These are phyloP conservation scores for Scaptomyza cyrtandrae DNA, from an alignment of 2,888 invertebrate species.

Conservation along the genomic window DNA sequence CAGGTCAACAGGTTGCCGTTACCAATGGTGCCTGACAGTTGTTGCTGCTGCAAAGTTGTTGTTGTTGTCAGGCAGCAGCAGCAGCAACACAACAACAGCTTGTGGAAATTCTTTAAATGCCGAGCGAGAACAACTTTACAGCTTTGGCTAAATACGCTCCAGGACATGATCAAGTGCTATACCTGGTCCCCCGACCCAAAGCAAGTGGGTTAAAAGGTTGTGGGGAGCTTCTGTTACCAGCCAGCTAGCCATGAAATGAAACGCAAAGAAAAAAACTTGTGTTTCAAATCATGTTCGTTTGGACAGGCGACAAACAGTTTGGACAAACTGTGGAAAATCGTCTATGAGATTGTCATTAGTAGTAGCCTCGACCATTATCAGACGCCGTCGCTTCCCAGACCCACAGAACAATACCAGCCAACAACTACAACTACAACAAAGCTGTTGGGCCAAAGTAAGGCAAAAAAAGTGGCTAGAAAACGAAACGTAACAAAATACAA, in stretches of 20 bases:
- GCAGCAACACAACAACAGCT: conserved; percentile 63
- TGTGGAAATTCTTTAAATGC: conserved; percentile 82
- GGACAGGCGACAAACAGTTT: conserved; percentile 84
- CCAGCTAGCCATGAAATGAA: background rate
- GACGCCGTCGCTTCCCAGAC: conserved; percentile 49
- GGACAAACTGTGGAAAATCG: conserved; percentile 82
- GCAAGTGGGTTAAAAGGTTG: conserved; percentile 61
- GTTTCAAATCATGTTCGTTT: conserved; percentile 82
- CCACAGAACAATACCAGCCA: conserved; percentile 51
- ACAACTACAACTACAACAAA: conserved; percentile 1
- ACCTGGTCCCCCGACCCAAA: background rate
- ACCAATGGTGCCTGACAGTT: conserved; percentile 43
- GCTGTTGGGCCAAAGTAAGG: conserved; percentile 40
- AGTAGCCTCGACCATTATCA: conserved; percentile 61
- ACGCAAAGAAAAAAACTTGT: conserved; percentile 66
- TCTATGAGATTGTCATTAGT: conserved; percentile 79
- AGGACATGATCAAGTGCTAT: conserved; percentile 60
- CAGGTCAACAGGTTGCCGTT: conserved; percentile 78
- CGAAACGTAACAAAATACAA: conserved; percentile 79
- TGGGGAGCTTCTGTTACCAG: conserved; percentile 59
- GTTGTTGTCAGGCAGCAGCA: conserved; percentile 63
- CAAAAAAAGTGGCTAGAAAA: conserved; percentile 58
- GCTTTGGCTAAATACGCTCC: conserved; percentile 28
- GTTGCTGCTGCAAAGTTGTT: conserved; percentile 45
- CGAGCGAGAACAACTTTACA: conserved; percentile 39